A percentile compares a stretch with the other conserved stretches of the same genome.
phyloP scores from a whole-genome alignment of 2,797 vertebrate species.

The Sebastolobus altivelis region DNA sequence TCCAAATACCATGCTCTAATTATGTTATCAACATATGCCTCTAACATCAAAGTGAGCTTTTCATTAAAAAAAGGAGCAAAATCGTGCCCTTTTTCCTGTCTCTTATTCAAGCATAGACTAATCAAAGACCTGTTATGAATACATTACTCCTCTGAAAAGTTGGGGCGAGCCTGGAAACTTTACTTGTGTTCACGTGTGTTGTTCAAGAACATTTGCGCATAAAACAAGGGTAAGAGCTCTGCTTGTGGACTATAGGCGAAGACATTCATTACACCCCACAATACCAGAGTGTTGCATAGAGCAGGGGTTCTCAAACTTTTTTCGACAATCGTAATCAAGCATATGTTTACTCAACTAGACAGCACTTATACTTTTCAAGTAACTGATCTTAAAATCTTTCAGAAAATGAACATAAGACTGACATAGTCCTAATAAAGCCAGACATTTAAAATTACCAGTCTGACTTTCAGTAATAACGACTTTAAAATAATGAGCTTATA shows the following conservation, averaged over 20 bases:
- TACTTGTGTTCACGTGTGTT: slow-evolving; percentile 12
- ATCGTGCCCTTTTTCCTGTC: slow-evolving; percentile 52
- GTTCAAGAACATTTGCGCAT: slow-evolving; percentile 9
- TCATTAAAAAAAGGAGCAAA: slow-evolving; percentile 48
- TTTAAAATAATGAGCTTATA: no score
- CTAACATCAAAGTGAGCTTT: slow-evolving; percentile 65
- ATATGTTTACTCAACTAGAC: no score
- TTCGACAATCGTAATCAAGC: no score
- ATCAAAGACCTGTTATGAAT: slow-evolving; percentile 48
- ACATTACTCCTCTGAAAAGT: slow-evolving; percentile 36
- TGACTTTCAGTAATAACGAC: no score
- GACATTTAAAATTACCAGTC: no score
- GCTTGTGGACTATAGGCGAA: background rate
- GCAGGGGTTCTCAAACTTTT: no score
- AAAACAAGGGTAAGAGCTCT: background rate
- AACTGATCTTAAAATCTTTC: no score
- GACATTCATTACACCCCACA: background rate
- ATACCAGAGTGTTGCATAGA: background rate
- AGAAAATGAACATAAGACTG: no score
- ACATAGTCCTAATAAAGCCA: no score
- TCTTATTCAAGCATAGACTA: slow-evolving; percentile 41
- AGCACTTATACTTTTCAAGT: no score
- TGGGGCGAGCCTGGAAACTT: slow-evolving; percentile 41
- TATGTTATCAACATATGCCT: slow-evolving; percentile 61
- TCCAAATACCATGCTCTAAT: slow-evolving; percentile 70